Evolutionary conservation across 2,797 vertebrate species (phyloP), one percentile per base, ranked within the genome.

Genomic region (Centropyge bicolor): DNA sequence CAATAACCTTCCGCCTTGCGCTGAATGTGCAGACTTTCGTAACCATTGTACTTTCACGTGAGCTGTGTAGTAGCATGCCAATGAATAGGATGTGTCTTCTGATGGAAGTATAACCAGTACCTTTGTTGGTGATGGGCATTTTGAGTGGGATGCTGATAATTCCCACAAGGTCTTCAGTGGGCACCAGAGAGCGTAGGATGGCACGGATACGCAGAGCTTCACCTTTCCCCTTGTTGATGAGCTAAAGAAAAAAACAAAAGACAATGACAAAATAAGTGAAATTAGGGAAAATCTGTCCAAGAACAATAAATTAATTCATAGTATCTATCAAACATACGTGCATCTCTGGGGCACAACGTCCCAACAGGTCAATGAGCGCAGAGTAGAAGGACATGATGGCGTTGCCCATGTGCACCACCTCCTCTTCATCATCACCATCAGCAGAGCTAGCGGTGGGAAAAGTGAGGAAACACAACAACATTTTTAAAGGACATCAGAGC

Each of bases 371-470:
- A 65, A 99, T 99, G 60, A 99, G 97, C 5, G 98, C 98, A 0
- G 98, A 99, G 88, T 99, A 99, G 93, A 99, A 99, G 0, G 98
- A 99, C 97, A 99, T 98, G 80, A 99, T 99, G 63, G 98, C 97
- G 55, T 99, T 99, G 84, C 98, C 98, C 98, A 99, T 97, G 88
- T 99, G 98, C 38, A 99, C 97, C 51, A 97, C 96, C 88, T 99
- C 98, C 80, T 98, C 97, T 81, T 97, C 98, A n/a, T 98, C 96
- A 3, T 96, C 97, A 2, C 93, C 94, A 0, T 97, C 97, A 0
- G 95, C 95, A 0, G 94, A 92, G 61, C 96, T 98, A 62, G 86
- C 65, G 76, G 56, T 6, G n/a, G 6, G 2, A 38, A 76, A 65
- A 35, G 12, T 6, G n/a, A 51, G 11, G 17, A 70, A 57, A 70